Evolutionary conservation across 2,888 invertebrate species (phyloP).

Genomic region (Lycaena phlaeas): DNA sequence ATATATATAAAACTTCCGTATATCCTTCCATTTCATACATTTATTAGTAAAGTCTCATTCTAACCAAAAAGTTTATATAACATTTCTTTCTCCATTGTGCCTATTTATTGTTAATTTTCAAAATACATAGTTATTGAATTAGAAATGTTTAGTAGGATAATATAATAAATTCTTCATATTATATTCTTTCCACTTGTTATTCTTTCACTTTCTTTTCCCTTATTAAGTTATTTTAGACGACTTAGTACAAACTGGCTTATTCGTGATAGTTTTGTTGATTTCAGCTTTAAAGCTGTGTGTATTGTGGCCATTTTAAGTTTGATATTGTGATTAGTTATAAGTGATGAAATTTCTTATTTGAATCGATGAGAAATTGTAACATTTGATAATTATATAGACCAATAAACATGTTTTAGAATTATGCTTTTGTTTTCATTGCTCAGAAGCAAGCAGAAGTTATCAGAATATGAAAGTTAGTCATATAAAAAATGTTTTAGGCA

Average conservation of each 20-base stretch:
- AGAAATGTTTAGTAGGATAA: not conserved
- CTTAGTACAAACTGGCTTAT: constrained; percentile 61
- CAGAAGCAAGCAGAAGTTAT: too few species aligned
- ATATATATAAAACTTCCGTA: too few species aligned
- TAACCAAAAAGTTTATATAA: too few species aligned
- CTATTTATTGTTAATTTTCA: constrained; percentile 40
- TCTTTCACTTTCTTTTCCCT: constrained; percentile 44
- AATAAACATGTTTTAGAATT: constrained; percentile 65
- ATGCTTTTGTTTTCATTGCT: constrained; percentile 18
- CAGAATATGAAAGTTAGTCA: too few species aligned
- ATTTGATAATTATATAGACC: constrained; percentile 55
- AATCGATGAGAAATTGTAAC: constrained; percentile 52
- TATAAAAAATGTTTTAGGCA: too few species aligned
- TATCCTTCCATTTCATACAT: too few species aligned
- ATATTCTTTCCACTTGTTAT: constrained; percentile 58
- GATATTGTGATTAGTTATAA: constrained; percentile 48
- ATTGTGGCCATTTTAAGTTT: constrained; percentile 62
- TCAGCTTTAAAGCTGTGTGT: constrained; percentile 48
- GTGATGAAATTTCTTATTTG: constrained; percentile 42
- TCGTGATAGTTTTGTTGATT: constrained; percentile 37
- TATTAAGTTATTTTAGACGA: constrained; percentile 25
- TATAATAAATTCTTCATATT: too few species aligned
- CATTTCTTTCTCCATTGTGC: constrained; percentile 41
- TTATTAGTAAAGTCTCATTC: too few species aligned
- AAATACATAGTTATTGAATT: constrained; percentile 33